phyloP scores from a whole-genome alignment of 2,113 vertebrate species.

The Galemys pyrenaicus region DNA sequence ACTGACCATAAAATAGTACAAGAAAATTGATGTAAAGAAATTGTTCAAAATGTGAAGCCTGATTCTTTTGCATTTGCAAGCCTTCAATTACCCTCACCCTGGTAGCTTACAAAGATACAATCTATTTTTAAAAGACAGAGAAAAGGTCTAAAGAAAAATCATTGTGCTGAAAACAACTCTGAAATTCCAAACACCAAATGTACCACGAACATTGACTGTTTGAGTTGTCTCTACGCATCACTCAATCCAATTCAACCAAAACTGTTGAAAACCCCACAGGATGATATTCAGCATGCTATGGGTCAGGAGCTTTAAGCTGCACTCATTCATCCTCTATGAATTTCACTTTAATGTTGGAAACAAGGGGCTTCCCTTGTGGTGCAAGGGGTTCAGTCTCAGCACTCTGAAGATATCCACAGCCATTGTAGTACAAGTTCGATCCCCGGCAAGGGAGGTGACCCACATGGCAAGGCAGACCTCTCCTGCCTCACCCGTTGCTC shows the following conservation, averaged over 20 bases:
- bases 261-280: neutral
- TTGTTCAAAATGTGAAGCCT: conserved; percentile 67
- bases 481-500: no score
- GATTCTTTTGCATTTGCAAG: conserved; percentile 75
- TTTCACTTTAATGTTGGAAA: neutral
- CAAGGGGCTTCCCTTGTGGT: no score
- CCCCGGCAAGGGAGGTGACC: no score
- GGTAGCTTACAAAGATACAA: conserved; percentile 67
- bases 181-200: conserved; percentile 39
- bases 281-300: neutral
- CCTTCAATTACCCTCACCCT: conserved; percentile 77
- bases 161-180: conserved; percentile 39
- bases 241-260: neutral
- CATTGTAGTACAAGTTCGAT: no score
- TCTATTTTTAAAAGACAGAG: conserved; percentile 64
- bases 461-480: no score
- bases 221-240: neutral
- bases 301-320: neutral
- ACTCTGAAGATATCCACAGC: no score
- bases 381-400: no score
- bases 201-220: neutral
- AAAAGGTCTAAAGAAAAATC: conserved; percentile 57
- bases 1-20: conserved; percentile 71
- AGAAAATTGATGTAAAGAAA: conserved; percentile 75
- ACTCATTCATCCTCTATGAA: neutral